Conservation (phyloP, 2,113 vertebrate species). For the Oncorhynchus mykiss region DNA sequence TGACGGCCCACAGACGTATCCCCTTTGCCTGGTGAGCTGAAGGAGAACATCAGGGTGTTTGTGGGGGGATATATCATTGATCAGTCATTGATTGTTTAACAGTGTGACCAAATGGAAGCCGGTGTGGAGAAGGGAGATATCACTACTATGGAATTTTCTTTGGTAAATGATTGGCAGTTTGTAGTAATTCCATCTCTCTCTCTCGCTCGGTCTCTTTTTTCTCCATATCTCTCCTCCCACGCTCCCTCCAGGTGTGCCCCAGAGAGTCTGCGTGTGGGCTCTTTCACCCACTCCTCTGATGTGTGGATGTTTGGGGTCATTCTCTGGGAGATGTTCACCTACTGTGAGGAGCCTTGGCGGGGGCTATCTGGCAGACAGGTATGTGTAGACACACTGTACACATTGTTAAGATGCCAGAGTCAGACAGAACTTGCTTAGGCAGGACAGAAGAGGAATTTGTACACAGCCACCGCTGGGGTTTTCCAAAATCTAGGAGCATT, state of each 20-base stretch:
- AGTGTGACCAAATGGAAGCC: not conserved
- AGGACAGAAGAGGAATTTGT: no score
- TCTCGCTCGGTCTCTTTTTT: not conserved
- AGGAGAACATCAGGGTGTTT: not conserved
- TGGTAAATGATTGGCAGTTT: no score
- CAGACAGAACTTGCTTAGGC: no score
- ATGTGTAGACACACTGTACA: conserved; percentile 1
- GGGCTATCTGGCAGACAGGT: conserved; percentile 80
- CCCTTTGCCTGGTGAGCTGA: conserved; percentile 86
- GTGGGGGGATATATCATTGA: not conserved
- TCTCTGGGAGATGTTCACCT: conserved; percentile 91
- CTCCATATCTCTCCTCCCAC: not conserved
- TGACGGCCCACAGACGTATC: conserved; percentile 81
- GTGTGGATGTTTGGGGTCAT: conserved; percentile 91
- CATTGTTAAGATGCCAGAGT: no score
- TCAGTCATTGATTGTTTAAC: not conserved
- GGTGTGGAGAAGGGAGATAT: not conserved
- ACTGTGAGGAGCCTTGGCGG: conserved; percentile 87
- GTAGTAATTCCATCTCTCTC: not conserved
- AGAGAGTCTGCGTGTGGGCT: conserved; percentile 82
- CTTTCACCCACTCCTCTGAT: conserved; percentile 85
- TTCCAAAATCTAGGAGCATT: no score
- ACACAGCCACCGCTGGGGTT: no score
- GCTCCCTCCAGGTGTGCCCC: conserved; percentile 82
- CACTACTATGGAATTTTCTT: no score